These are phyloP conservation scores for Patiria pectinifera DNA, from an alignment of 53 echinoderm and acorn worm genomes.

Conservation along the genomic window DNA sequence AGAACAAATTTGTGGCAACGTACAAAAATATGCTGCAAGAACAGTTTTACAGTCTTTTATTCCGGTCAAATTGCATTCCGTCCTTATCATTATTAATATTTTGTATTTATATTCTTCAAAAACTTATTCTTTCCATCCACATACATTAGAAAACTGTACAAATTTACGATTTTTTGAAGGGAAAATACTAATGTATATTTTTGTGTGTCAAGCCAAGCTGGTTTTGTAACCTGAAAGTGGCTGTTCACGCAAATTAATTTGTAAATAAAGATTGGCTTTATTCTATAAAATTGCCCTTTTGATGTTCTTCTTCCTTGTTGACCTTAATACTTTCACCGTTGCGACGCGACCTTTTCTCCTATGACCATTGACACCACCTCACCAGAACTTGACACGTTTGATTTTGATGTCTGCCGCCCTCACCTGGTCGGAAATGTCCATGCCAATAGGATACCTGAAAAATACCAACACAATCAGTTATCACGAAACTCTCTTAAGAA, in stretches of 20 bases:
- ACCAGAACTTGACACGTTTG: conserved; percentile 85
- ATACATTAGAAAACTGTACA: background rate
- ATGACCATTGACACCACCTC: background rate
- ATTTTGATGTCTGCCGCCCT: conserved; percentile 74
- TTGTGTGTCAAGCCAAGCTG: background rate
- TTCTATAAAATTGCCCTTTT: background rate
- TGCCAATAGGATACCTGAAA: conserved; percentile 83
- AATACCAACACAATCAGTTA: too few relatives aligned
- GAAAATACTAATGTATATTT: background rate
- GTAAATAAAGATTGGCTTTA: background rate
- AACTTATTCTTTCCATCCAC: background rate
- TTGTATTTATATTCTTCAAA: background rate
- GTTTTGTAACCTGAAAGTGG: background rate
- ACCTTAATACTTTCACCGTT: background rate
- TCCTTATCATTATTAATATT: background rate
- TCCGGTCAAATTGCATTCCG: background rate
- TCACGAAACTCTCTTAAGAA: background rate
- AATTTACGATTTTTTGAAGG: background rate
- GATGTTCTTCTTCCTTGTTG: background rate
- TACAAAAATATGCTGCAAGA: background rate
- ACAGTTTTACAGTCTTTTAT: background rate
- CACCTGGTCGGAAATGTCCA: conserved; percentile 77
- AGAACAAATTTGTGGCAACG: background rate
- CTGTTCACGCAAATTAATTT: background rate
- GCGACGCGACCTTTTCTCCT: background rate